Base-by-base conservation (phyloP, 2,113 vertebrate species). In the Dissostichus mawsoni region DNA sequence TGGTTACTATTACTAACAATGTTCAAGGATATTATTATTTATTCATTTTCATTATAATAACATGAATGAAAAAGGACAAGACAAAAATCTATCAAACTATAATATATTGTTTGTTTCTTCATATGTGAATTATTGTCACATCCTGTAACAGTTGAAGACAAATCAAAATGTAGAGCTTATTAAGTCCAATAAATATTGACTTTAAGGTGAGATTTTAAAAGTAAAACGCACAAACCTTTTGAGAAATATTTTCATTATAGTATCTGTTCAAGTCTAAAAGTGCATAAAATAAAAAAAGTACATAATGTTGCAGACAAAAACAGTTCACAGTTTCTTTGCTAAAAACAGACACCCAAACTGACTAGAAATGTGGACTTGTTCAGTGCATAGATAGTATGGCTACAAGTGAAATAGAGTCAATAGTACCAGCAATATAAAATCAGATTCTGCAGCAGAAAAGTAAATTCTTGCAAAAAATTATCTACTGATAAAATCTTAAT, bases 311-410 rank as follows among this genome's bases (percentile, higher is more conserved):
- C 29, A 29, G 11, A 66, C 25, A 44, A 1, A 20, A 7, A 18
- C 14, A 33, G 16, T 33, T 25, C 17, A 16, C 59, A 51, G 10
- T 69, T 63, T 36, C 7, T 59, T 56, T 51, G 53, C 29, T 4
- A 25, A 1, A 56, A 52, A 57, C 44, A 41, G 4, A 58, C 11
- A 57, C 5, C 2, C n/a, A 61, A 45, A 20, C 41, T 25, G 55
- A 72, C 16, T 2, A 63, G n/a, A 67, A 25, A 73, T 47, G 5
- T 65, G 41, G 14, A 61, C 8, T 23, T 69, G 41, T 71, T 73
- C 18, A 73, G 73, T 91, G 85, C 87, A 89, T 83, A 88, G 76
- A 65, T 64, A 8, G 62, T 45, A 20, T 53, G 13, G 53, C 55
- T 82, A 13, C 10, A 59, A 17, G 20, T 65, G 16, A 71, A 18